phyloP scores from a whole-genome alignment of 2,888 invertebrate species.

The Caenorhabditis uteleia region DNA sequence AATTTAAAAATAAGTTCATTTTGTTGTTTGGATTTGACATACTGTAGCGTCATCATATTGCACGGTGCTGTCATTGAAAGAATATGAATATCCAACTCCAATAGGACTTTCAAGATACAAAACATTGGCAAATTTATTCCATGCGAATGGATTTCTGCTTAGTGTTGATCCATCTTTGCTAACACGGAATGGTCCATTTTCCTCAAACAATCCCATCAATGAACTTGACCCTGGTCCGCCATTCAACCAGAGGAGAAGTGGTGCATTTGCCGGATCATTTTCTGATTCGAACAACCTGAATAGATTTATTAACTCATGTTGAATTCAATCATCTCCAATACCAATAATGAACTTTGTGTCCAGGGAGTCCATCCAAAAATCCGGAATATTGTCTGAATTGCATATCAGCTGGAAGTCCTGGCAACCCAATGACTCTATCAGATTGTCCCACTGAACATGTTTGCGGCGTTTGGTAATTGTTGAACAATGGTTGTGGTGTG shows the following conservation, averaged over 20 bases:
- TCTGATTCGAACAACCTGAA: slow-evolving; percentile 52
- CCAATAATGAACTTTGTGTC: slow-evolving; percentile 71
- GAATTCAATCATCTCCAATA: slow-evolving; percentile 42
- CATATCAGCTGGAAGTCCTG: slow-evolving; percentile 31
- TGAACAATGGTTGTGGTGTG: slow-evolving; percentile 29
- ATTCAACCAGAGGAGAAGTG: slow-evolving; percentile 54
- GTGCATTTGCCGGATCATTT: slow-evolving; percentile 36
- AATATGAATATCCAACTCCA: slow-evolving; percentile 74
- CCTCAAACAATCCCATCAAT: slow-evolving; percentile 70
- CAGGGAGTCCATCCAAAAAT: slow-evolving; percentile 64
- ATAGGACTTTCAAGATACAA: slow-evolving; percentile 74
- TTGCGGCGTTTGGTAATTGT: not conserved
- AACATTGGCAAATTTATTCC: slow-evolving; percentile 72
- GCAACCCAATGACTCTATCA: slow-evolving; percentile 40
- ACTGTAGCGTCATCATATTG: slow-evolving; percentile 58
- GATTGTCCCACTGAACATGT: slow-evolving; percentile 14
- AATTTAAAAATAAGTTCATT: not conserved
- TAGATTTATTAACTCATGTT: slow-evolving; percentile 12
- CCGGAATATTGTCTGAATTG: slow-evolving; percentile 45
- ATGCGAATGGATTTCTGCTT: slow-evolving; percentile 52
- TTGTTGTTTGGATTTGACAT: not conserved
- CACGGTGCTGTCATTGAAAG: slow-evolving; percentile 70
- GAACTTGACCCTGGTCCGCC: slow-evolving; percentile 72
- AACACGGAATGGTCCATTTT: slow-evolving; percentile 71
- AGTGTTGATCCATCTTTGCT: slow-evolving; percentile 53